Evolutionary conservation across 2,113 vertebrate species (phyloP), one percentile per base, ranked within the genome.

Genomic region (Alethe diademata): DNA sequence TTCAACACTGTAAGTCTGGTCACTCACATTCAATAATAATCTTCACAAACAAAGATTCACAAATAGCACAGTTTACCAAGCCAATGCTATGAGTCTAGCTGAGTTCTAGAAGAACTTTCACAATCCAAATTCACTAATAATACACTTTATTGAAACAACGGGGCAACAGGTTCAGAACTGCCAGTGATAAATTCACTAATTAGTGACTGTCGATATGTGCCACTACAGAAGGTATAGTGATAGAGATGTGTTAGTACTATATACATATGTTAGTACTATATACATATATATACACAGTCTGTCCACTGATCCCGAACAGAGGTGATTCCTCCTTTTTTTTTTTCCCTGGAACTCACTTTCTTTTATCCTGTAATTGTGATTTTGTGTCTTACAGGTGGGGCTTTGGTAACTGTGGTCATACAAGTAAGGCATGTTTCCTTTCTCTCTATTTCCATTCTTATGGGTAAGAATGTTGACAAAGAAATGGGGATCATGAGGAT

Each of bases 381-480:
- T 53, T 2, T 1, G 4, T 22, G 2, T 53, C 36, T 43, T 15
- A 18, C 3, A 22, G 7, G 2, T 47, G 14, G 4, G 11, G 19
- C 9, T n/a, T 89, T 31, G n/a, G 17, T 31, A 45, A 26, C 24
- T 15, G 13, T 20, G 20, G 14, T 61, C 40, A 19, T 40, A 5
- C 11, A 10, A 25, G 13, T 29, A 45, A 60, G 33, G 13, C 28
- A 17, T n/a, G 29, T n/a, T 47, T 10, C 38, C 22, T 72, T 72
- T 23, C 20, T 80, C 31, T n/a, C 67, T 14, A 35, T 53, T 53
- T 82, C 6, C 24, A 35, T 61, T 54, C 12, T 61, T 35, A 31
- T 0, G 0, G 11, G 8, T 54, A 60, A 67, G 54, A 47, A 40
- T 47, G 24, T 47, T 23, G 61, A 31, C 14, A 22, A 47, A 38